Percentiles rank a stretch among this genome's conserved stretches.
These are phyloP conservation scores for Balearica regulorum DNA, from an alignment of 2,797 vertebrate genomes.

Conservation along the genomic window DNA sequence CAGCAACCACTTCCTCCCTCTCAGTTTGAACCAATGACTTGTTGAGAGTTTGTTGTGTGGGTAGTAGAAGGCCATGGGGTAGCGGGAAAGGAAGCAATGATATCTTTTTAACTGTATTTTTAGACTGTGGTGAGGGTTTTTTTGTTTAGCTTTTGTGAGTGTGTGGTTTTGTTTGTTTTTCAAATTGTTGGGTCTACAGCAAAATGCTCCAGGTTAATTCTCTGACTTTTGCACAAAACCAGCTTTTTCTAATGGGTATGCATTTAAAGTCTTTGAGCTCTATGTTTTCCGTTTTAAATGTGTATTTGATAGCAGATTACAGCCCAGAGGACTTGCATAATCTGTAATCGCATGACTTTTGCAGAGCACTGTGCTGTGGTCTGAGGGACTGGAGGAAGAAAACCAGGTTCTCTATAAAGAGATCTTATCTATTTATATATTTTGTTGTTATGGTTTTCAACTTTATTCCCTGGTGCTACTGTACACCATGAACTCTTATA, in stretches of 20 bases:
- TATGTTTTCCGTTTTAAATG: background rate
- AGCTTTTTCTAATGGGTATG: background rate
- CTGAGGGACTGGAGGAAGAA: background rate
- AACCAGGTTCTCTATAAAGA: background rate
- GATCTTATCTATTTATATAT: constrained; percentile 12
- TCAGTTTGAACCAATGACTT: background rate
- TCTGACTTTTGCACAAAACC: background rate
- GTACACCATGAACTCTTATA: background rate
- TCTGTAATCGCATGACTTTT: background rate
- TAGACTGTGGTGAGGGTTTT: background rate
- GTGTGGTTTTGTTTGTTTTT: background rate
- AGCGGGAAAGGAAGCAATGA: background rate
- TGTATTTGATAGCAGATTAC: background rate
- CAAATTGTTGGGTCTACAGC: background rate
- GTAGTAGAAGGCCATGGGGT: background rate
- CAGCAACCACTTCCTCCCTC: background rate
- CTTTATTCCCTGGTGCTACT: constrained; percentile 25
- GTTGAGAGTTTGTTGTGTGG: background rate
- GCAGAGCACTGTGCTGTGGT: background rate
- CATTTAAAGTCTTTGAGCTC: background rate
- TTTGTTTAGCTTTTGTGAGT: background rate
- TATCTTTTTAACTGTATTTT: background rate
- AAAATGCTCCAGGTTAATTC: background rate
- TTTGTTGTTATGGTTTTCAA: constrained; percentile 2
- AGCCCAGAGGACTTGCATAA: background rate